Conservation (phyloP, 2,113 vertebrate genomes). For the Gobius niger region DNA sequence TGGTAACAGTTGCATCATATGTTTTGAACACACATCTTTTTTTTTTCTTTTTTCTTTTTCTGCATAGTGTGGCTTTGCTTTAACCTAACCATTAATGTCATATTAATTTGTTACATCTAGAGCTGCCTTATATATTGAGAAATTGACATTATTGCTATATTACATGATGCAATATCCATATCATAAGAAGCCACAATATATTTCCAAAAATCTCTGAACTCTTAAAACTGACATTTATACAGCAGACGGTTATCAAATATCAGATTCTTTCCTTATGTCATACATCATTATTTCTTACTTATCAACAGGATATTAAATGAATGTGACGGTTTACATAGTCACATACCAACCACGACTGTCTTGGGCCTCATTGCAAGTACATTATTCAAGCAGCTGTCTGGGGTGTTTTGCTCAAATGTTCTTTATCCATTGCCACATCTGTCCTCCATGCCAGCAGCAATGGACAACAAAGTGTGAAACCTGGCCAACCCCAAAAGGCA, state of each 20-base stretch:
- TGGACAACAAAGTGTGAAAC: slow-evolving; percentile 26
- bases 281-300: too few species aligned
- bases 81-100: not conserved
- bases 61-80: not conserved
- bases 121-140: too few species aligned
- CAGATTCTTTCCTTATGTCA: too few species aligned
- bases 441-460: slow-evolving; percentile 19
- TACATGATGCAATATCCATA: too few species aligned
- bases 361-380: slow-evolving; percentile 1
- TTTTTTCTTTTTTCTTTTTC: not conserved
- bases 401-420: slow-evolving; percentile 1
- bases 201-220: too few species aligned
- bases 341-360: not conserved
- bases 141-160: not conserved
- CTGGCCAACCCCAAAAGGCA: slow-evolving; percentile 36
- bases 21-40: not conserved
- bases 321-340: too few species aligned
- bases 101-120: not conserved
- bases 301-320: too few species aligned
- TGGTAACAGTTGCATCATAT: slow-evolving; percentile 1
- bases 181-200: too few species aligned
- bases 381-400: not conserved
- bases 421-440: slow-evolving; percentile 23
- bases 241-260: not conserved
- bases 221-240: too few species aligned